Evolutionary conservation across 2,888 invertebrate genomes (phyloP).

Genomic region (Stenchaetothrips biformis): DNA sequence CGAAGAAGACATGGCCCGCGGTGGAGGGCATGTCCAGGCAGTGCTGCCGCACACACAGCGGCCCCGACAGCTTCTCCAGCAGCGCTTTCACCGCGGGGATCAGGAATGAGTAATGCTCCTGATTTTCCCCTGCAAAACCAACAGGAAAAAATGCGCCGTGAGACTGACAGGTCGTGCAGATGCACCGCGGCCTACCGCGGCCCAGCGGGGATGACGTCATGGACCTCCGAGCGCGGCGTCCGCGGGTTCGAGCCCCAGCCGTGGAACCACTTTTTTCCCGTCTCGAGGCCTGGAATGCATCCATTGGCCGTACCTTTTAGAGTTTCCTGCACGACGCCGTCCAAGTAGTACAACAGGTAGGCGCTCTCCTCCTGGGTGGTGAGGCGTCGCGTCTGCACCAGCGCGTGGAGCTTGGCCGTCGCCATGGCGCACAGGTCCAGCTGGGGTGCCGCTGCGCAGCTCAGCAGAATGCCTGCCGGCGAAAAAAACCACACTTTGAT

Average conservation of each 20-base stretch:
- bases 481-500: too few species aligned
- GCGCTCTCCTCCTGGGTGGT: slow-evolving; percentile 54
- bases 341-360: slow-evolving; percentile 50
- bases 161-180: too few species aligned
- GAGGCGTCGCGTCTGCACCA: slow-evolving; percentile 54
- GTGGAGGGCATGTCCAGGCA: slow-evolving; percentile 52
- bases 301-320: slow-evolving; percentile 45
- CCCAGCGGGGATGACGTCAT: too few species aligned
- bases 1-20: slow-evolving; percentile 55
- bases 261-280: not conserved
- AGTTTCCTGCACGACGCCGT: slow-evolving; percentile 48
- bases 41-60: slow-evolving; percentile 42
- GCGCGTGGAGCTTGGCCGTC: slow-evolving; percentile 55
- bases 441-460: slow-evolving; percentile 49
- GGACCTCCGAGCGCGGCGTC: not conserved
- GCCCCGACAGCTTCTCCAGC: slow-evolving; percentile 50
- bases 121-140: slow-evolving; percentile 46
- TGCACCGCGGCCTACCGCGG: too few species aligned
- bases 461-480: slow-evolving; percentile 44
- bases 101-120: slow-evolving; percentile 57
- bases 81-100: slow-evolving; percentile 59
- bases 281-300: not conserved
- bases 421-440: slow-evolving; percentile 56
- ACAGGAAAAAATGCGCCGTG: not conserved
- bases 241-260: not conserved